Evolutionary conservation across 2,888 invertebrate genomes (phyloP), one percentile per base, ranked within the genome.

Genomic region (Lathronympha strigana): DNA sequence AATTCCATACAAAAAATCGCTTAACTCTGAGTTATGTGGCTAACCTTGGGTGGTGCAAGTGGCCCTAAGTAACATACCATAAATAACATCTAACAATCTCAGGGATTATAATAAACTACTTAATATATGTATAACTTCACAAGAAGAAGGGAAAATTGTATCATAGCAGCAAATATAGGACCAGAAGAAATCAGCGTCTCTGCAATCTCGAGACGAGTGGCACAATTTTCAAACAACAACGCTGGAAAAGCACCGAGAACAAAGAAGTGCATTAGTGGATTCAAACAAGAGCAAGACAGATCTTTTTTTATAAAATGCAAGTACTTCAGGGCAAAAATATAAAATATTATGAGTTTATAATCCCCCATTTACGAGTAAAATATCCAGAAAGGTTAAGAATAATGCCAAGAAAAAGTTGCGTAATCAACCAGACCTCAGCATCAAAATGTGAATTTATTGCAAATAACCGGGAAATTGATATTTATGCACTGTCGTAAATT

Each of bases 381-480:
- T 62, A 69, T 67, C 63, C 40, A 66, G 50, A 45, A 68, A 70
- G 53, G 61, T 71, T 72, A 43, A 71, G 73, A 69, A 71, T 67
- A 71, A 75, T 73, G 72, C 72, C 72, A 69, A 67, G 69, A 70
- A 66, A 71, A 73, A 45, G 57, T 70, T 72, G 73, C 73, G 71
- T 72, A 66, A 69, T 68, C 71, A 71, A 69, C 64, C 67, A 67
- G 67, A 69, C 69, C 73, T 72, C 73, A 75, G 77, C 75, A 78
- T 78, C 71, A 79, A 80, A 83, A 83, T 82, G 76, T 78, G 76
- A 80, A 82, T 84, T 84, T 84, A 84, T 82, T 76, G 78, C 77
- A 78, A 80, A 80, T 79, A 79, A 78, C 77, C 71, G 67, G 67
- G 72, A 74, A 80, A 84, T 82, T 81, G 80, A 79, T 81, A 83